Base-by-base conservation (phyloP, 2,888 invertebrate species). In the Cerastis leucographa region DNA sequence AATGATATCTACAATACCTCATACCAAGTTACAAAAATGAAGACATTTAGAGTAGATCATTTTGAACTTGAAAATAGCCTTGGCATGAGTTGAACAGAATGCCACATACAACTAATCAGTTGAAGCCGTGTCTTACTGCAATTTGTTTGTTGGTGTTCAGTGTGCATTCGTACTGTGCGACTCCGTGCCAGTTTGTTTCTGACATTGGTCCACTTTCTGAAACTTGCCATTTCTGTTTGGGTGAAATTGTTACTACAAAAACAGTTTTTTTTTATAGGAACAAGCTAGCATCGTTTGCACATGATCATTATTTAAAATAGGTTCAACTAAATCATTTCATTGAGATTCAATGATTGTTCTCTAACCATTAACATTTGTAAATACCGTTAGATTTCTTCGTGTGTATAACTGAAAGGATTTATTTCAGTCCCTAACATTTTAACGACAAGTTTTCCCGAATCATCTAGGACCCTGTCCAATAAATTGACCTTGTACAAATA, bases 111-210 rank as follows among this genome's bases (percentile, higher is more conserved):
- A 93, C 93, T 95, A 95, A 95, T 95, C 89, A 87, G 91, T 91
- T 93, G 90, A 91, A 87, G 91, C 92, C 92, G 91, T 92, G 85
- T 92, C 89, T 91, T 89, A 90, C 84, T 91, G 88, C 89, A 89
- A 90, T 87, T 79, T 92, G 94, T 96, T 94, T 96, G 95, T 95
- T 95, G 96, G 96, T 96, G 96, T 96, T 96, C 95, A 94, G 96
- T 96, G 96, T 96, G 95, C 95, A 93, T 93, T 93, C 92, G 90
- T 90, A 80, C 85, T 86, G 90, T 92, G 89, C 87, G 87, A 87
- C 85, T 88, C 87, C 87, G 90, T 90, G 87, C 88, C 85, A 88
- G 89, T 92, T 93, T 91, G 90, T 91, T 90, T 89, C 85, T 86
- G 83, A 85, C 81, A 80, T 62, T 74, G 74, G 17, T 74, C 62